These are phyloP conservation scores for Listrodromus nycthemerus DNA, from an alignment of 2,888 invertebrate species.

Conservation along the genomic window DNA sequence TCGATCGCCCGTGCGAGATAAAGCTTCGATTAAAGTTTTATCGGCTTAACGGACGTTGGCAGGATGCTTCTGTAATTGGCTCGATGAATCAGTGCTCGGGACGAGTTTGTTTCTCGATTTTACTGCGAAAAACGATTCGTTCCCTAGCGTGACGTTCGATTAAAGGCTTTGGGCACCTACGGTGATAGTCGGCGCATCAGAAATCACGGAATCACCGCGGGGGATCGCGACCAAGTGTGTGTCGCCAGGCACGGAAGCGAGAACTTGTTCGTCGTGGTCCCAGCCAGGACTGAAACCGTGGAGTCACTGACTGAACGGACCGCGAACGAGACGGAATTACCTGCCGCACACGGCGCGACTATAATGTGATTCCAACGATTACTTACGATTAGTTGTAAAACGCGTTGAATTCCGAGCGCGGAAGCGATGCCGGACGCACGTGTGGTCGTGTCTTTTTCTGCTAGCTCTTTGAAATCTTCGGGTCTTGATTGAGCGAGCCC, in stretches of 20 bases:
- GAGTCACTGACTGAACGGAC: slow-evolving; percentile 30
- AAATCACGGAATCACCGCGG: slow-evolving; percentile 11
- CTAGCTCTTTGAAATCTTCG: slow-evolving; percentile 21
- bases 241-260: slow-evolving; percentile 31
- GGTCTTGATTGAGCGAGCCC: background rate
- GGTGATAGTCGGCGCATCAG: slow-evolving; percentile 5
- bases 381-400: slow-evolving; percentile 56
- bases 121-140: slow-evolving; percentile 48
- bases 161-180: slow-evolving; percentile 20
- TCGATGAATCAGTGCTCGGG: background rate
- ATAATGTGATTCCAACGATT: slow-evolving; percentile 22
- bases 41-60: background rate
- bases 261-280: slow-evolving; percentile 41
- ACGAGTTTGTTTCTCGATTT: slow-evolving; percentile 26
- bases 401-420: background rate
- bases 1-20: background rate
- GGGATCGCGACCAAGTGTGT: background rate
- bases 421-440: slow-evolving; percentile 26
- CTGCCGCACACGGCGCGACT: background rate
- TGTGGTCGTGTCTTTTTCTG: slow-evolving; percentile 26
- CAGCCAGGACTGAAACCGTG: slow-evolving; percentile 32
- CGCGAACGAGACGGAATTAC: slow-evolving; percentile 40
- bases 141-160: slow-evolving; percentile 43
- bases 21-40: slow-evolving; percentile 17
- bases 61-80: slow-evolving; percentile 21